Percentiles rank a stretch among this genome's conserved stretches.
Conservation (phyloP, 92 coral and sea anemone genomes). For the Muricea muricata region DNA sequence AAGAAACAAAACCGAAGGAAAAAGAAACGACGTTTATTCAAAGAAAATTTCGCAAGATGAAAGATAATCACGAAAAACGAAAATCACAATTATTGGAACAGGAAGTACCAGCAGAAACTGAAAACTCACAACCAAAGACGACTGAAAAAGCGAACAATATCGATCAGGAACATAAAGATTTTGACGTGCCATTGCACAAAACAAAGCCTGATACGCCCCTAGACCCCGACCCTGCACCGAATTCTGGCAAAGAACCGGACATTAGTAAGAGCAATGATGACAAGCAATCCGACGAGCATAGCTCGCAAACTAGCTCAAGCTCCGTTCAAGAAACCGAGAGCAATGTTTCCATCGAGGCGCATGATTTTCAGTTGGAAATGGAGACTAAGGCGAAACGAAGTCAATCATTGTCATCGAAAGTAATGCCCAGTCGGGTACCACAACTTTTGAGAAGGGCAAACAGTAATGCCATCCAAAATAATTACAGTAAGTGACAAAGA, state of each 20-base stretch:
- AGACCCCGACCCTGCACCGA: not conserved
- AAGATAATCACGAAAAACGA: slow-evolving; percentile 21
- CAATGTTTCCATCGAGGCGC: not conserved
- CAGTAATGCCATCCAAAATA: not conserved
- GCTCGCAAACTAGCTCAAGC: not conserved
- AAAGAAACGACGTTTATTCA: slow-evolving; percentile 37
- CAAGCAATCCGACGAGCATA: not conserved
- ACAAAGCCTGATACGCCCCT: not conserved
- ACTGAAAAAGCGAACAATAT: not conserved
- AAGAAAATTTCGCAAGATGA: slow-evolving; percentile 20
- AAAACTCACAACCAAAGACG: not conserved
- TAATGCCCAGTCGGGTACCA: not conserved
- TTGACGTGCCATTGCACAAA: not conserved
- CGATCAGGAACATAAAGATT: slow-evolving; percentile 17
- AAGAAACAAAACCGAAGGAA: slow-evolving; percentile 13
- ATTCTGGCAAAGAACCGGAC: not conserved
- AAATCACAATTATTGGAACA: not conserved
- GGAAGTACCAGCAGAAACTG: not conserved
- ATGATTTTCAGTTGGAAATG: not conserved
- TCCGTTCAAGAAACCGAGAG: not conserved
- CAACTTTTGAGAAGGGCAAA: not conserved
- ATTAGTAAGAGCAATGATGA: not conserved
- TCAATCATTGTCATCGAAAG: not conserved
- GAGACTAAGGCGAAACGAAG: not conserved
- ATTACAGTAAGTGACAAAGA: not conserved